Base-by-base conservation (phyloP, 1,140 invertebrate species). In the Holotrichia oblita region DNA sequence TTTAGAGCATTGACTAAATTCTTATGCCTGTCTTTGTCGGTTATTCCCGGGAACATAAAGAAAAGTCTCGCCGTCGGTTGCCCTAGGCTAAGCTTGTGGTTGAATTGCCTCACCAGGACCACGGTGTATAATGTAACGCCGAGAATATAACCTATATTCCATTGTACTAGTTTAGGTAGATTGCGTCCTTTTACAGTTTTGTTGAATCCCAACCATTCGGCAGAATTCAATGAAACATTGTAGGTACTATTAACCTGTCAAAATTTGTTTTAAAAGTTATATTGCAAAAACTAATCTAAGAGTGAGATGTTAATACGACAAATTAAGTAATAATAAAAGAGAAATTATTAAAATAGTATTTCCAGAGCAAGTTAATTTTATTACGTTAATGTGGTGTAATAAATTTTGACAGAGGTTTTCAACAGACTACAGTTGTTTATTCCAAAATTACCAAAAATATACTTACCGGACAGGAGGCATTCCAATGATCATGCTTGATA, bases 121-220 rank as follows among this genome's bases (percentile, higher is more conserved):
- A 98, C 92, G 3, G 95, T 93, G 84, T 97, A 92, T 61, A 98
- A 87, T 0, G 95, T 97, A 7, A 98, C 92, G 7, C 97, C 90
- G 0, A 96, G 89, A 73, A 99, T 93, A 42, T 98, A 91, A 78
- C 92, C 92, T 73, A 96, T 95, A 85, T 96, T 96, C 78, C 94
- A 95, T 84, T 94, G 93, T 0, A 97, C 88, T 72, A 97, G 86
- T 79, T 91, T 85, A 0, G 93, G 90, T 6, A 97, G 86, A 14
- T 90, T 89, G 17, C 88, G 85, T 14, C 83, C 83, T 3, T 88
- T 85, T 8, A 91, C 89, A 0, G 86, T 86, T 89, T 98, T 98
- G 17, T 88, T 87, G 81, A 99, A 93, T 0, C 98, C 98, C 22
- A 98, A 88, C 97, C 97, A 99, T 74, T 93, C 90, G 0, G 95